Base-by-base conservation (phyloP, 2,888 invertebrate species). In the Tanypteryx hageni region DNA sequence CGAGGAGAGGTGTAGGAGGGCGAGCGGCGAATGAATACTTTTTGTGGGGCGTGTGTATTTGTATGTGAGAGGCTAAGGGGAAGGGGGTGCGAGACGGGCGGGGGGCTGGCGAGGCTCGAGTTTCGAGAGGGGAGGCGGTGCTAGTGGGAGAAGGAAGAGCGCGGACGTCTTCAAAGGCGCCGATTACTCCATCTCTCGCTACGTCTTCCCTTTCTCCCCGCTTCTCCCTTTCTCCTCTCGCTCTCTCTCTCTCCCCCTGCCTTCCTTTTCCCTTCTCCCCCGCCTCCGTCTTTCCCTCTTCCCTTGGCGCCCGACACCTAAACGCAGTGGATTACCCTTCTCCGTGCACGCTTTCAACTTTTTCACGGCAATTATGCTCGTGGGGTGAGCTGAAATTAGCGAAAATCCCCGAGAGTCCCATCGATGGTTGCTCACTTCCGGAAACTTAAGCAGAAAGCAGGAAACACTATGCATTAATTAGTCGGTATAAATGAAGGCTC, bases 341-440 rank as follows among this genome's bases (percentile, higher is more conserved):
- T 31, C 64, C 16, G n/a, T 57, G 83, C 59, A 31, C 86, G 31
- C 13, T 86, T 59, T 18, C 11, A 56, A 89, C 27, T 68, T 89
- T 89, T 89, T 89, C 83, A 13, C 89, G 89, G 18, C 83, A 83
- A 57, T 83, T 83, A 57, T 83, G 44, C 44, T 56, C 89, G 64
- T 18, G 89, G 64, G 18, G 89, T 22, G 59, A 16, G 18, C 18
- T 22, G 59, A 44, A 89, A 64, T 89, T 61, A 89, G 68, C 89
- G 44, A 64, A 9, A 89, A 68, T 31, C 64, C 89, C 89, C 89
- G 7, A 18, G 89, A 58, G 89, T 64, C 61, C 89, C 89, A 61
- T 89, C 89, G 44, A 68, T n/a, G 64, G 44, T 64, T 89, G 64
- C 31, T 64, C 89, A 27, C 89, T 58, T 89, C 61, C 31, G 61